These are phyloP conservation scores for Pristionchus entomophagus DNA, from an alignment of 2,888 invertebrate species.

Conservation along the genomic window DNA sequence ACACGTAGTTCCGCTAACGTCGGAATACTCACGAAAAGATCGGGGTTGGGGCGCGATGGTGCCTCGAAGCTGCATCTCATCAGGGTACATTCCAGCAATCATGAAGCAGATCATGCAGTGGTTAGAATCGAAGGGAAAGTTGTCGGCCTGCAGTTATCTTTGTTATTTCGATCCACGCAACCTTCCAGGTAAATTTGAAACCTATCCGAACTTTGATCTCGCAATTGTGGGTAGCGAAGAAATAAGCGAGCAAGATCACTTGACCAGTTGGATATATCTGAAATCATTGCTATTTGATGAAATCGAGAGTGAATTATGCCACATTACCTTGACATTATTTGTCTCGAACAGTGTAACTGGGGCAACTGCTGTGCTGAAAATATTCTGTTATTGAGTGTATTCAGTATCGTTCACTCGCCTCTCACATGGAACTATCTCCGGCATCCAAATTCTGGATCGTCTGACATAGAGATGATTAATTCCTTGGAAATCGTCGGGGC, in stretches of 20 bases:
- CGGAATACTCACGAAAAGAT: not conserved
- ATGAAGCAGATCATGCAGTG: slow-evolving; percentile 22
- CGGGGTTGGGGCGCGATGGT: not conserved
- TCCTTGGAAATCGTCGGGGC: not conserved
- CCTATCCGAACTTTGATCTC: not conserved
- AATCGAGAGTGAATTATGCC: no score
- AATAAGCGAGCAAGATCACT: not conserved
- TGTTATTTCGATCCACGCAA: not conserved
- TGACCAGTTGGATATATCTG: not conserved
- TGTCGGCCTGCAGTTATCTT: not conserved
- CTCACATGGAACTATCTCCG: not conserved
- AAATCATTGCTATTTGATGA: not conserved
- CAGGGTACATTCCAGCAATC: not conserved
- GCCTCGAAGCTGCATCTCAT: not conserved
- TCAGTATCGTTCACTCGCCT: not conserved
- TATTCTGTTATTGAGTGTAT: not conserved
- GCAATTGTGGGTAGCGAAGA: slow-evolving; percentile 25
- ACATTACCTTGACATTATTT: not conserved
- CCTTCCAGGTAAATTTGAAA: no score
- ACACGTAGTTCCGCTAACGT: no score
- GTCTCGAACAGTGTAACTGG: not conserved
- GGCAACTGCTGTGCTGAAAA: not conserved
- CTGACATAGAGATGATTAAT: slow-evolving; percentile 13
- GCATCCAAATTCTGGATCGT: not conserved
- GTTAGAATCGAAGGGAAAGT: slow-evolving; percentile 18